Evolutionary conservation across 2,797 vertebrate genomes (phyloP), one percentile per base, ranked within the genome.

Genomic region (Mormyrops boulengeri): DNA sequence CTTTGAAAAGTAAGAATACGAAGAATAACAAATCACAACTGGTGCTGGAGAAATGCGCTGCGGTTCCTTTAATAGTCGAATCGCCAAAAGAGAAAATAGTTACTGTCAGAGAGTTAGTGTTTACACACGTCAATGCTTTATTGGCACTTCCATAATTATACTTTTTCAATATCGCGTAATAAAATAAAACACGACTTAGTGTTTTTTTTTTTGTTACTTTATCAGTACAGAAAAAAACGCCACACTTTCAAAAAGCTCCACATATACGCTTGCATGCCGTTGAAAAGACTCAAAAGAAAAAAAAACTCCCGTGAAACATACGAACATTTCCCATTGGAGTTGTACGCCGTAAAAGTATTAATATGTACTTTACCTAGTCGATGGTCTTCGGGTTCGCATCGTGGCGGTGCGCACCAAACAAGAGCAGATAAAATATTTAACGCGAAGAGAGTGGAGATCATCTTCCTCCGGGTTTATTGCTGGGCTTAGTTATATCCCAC

Each of bases 301-400:
- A 85, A 38, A 82, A 85, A 85, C 19, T 47, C 49, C 12, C 88
- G 14, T 12, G 5, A 88, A 38, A 11, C 7, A 41, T 66, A 88
- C n/a, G 22, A 60, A 44, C 82, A 85, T 22, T 52, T 50, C 17
- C 30, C 11, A 84, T 14, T 4, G 30, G n/a, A 90, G 53, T 52
- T 47, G 57, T 26, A 22, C 53, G 17, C 34, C 84, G 53, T 53
- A 19, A 85, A 66, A 44, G 57, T 69, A 85, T 85, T 52, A 88
- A 44, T 85, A 66, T 77, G 44, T 88, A 87, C 80, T 92, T 98
- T 97, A 99, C 98, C 98, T 49, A 95, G 91, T 73, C 93, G 82
- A 89, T 95, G 94, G 91, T 96, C 95, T 91, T 92, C 94, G 0
- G 94, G 95, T 12, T 94, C 89, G 87, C 98, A 96, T 92, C 89